Conservation (phyloP, 2,888 invertebrate genomes). For the Clanis bilineata region DNA sequence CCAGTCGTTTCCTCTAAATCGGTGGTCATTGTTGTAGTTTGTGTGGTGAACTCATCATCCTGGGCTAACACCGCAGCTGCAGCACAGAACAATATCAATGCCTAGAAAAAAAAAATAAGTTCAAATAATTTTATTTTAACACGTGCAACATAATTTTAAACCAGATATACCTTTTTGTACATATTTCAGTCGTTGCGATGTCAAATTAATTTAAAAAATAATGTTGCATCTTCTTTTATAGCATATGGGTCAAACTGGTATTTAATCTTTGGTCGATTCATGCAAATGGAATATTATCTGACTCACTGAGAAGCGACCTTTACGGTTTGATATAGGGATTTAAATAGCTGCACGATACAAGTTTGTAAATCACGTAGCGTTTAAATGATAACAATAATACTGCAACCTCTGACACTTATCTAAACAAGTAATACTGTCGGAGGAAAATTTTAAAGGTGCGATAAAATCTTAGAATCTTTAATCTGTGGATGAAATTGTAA, state of each 20-base stretch:
- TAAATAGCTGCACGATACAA: constrained; percentile 2
- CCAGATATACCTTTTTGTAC: constrained; percentile 59
- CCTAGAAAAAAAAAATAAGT: not conserved
- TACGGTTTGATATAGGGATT: constrained; percentile 32
- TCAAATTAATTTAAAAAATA: constrained; percentile 58
- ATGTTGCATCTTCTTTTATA: constrained; percentile 70
- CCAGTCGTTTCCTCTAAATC: not conserved
- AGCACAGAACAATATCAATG: not conserved
- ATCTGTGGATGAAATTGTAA: no score
- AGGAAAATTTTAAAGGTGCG: not conserved
- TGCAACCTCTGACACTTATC: not conserved
- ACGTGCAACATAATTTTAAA: constrained; percentile 3
- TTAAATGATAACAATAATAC: not conserved
- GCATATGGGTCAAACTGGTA: constrained; percentile 60
- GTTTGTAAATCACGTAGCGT: constrained; percentile 15
- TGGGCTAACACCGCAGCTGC: not conserved
- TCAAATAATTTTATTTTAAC: not conserved
- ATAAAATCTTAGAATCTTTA: no score
- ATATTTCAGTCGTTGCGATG: constrained; percentile 57
- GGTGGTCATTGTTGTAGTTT: not conserved
- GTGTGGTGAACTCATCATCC: not conserved
- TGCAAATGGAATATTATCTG: constrained; percentile 39
- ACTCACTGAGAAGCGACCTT: constrained; percentile 40
- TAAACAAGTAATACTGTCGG: not conserved
- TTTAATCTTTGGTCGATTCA: constrained; percentile 52